These are phyloP conservation scores for Glaucidium brasilianum DNA, from an alignment of 2,113 vertebrate species.

Conservation along the genomic window DNA sequence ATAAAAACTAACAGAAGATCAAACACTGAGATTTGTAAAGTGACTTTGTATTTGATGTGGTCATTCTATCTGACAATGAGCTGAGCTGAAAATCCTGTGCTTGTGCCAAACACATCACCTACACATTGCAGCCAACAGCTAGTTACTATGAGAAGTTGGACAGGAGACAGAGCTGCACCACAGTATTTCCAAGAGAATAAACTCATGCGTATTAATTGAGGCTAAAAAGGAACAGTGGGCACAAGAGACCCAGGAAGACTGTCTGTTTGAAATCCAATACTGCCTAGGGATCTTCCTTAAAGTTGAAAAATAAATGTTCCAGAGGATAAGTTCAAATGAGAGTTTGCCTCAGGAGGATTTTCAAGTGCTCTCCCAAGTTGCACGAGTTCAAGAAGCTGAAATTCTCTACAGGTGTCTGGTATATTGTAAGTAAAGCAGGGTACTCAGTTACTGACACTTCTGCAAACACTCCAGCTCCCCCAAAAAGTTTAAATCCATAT, in stretches of 20 bases:
- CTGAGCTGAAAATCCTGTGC: not conserved
- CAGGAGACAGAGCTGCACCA: not conserved
- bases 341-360: not conserved
- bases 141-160: not conserved
- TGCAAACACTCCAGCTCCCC: not conserved
- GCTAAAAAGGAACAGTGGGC: not conserved
- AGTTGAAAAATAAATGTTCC: not conserved
- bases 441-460: not conserved
- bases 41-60: not conserved
- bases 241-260: not conserved
- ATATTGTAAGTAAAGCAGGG: not conserved
- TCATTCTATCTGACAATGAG: not conserved
- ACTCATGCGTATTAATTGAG: not conserved
- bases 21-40: not conserved
- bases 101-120: not conserved
- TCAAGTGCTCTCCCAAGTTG: not conserved
- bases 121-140: not conserved
- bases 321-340: not conserved
- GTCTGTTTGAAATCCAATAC: not conserved
- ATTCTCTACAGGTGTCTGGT: not conserved
- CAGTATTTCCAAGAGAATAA: not conserved
- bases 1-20: not conserved
- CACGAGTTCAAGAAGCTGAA: not conserved
- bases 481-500: not conserved
- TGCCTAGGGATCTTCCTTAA: not conserved